Evolutionary conservation across 2,888 invertebrate species (phyloP), one percentile per base, ranked within the genome.

Genomic region (Tupiocoris notatus): DNA sequence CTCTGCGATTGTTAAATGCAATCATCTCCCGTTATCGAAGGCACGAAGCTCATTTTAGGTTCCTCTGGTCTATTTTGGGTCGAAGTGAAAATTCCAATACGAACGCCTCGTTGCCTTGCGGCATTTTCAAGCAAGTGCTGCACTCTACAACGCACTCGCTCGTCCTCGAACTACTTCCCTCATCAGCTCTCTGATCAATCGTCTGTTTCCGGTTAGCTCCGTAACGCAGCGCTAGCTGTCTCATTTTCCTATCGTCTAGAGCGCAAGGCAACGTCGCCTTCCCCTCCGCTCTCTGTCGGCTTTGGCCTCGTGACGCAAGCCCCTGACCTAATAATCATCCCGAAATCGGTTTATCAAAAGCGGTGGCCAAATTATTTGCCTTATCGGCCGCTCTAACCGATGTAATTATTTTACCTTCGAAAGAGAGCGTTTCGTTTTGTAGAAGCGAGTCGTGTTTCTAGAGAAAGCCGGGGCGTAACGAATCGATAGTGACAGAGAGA

Each of bases 251-350:
- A 67, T 20, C 65, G 23, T 22, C 20, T 18, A 17, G 39, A 63
- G n/a, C 25, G 65, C 39, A 39, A 39, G 39, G 39, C 39, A 39
- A 39, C 39, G 39, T 39, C 39, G 39, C 39, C 39, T 65, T 39
- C 54, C 66, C 64, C n/a, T 25, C 39, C 67, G 24, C 65, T 25
- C 18, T 17, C 25, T 9, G n/a, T 67, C 67, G 67, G 54, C 54
- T 9, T 67, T 22, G 57, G 21, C 67, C 57, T 67, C 67, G 67
- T 67, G 67, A 67, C 56, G 67, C 23, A 67, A 65, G 39, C 39
- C 18, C 65, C 65, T 65, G 65, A 65, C 65, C 65, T 65, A 65
- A 65, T 39, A 65, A 39, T 39, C 39, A 12, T 39, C 39, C 39
- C 39, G 39, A 39, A 39, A 39, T 12, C 39, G 39, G n/a, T n/a